phyloP scores from a whole-genome alignment of 1,140 invertebrate species.

The Hypothenemus hampei region DNA sequence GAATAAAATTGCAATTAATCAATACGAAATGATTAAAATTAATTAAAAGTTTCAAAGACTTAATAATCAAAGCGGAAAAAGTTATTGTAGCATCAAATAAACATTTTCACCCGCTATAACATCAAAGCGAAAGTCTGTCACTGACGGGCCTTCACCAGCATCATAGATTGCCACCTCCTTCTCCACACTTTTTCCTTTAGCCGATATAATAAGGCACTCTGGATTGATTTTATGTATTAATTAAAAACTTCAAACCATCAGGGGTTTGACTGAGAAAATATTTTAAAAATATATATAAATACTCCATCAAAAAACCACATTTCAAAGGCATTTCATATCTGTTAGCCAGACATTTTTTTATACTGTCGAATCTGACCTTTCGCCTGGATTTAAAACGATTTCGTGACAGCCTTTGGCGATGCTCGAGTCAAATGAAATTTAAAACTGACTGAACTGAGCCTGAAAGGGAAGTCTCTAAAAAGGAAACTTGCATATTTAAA shows the following conservation, averaged over 20 bases:
- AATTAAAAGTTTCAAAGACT: too few species aligned
- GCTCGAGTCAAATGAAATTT: background rate
- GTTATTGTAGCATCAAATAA: too few species aligned
- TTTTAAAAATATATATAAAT: background rate
- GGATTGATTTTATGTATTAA: too few species aligned
- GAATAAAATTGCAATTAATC: too few species aligned
- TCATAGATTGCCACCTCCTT: too few species aligned
- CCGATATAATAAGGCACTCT: too few species aligned
- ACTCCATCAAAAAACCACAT: background rate
- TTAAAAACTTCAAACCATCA: background rate
- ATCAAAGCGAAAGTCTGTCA: too few species aligned
- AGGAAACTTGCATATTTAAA: background rate
- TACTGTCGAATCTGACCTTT: background rate
- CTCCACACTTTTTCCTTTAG: too few species aligned
- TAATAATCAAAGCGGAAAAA: too few species aligned
- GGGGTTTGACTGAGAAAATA: background rate
- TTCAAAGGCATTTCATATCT: background rate
- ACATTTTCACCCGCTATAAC: too few species aligned
- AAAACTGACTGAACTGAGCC: background rate
- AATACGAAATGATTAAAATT: too few species aligned
- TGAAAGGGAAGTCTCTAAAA: background rate
- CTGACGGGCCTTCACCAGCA: too few species aligned
- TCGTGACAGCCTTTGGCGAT: background rate
- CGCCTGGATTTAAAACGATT: background rate
- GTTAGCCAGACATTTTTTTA: background rate